Evolutionary conservation across 2,888 invertebrate species (phyloP), one percentile per base, ranked within the genome.

Genomic region (Monoplex corrugatus): DNA sequence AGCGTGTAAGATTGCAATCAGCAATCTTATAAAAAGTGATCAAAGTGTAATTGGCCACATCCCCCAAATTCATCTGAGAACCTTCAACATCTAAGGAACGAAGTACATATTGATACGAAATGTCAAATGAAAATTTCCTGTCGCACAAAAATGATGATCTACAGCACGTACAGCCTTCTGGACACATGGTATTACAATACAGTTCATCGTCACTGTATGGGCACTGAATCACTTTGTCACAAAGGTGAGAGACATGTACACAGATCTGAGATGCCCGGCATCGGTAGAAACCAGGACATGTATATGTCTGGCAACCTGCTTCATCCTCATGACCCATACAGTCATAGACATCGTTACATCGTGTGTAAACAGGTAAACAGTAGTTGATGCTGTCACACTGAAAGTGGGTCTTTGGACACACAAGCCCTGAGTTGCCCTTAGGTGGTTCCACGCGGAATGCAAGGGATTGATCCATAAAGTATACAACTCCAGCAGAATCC

Each of bases 151-250:
- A 86, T n/a, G 88, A 85, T 68, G 82, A 80, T 28, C 88, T 82
- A 28, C 8, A 50, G 72, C 90, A 88, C 6, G 50, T 23, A 32
- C 90, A 90, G 50, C 87, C 63, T 0, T 45, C 45, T 16, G 90
- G 90, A 72, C 88, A 90, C 35, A 35, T 28, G 32, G 85, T 23
- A 13, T 32, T n/a, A 40, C 90, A 90, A 35, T 87, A 80, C n/a
- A 50, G 8, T 40, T 90, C 90, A 40, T 90, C 90, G n/a, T 90
- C 90, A 35, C 86, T 85, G 8, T 88, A 23, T 6, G 90, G 90
- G 35, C 90, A 90, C 82, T 88, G 88, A 38, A 83, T 82, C 78
- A 82, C 44, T 8, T 88, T 86, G 50, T 90, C 90, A 32, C 90
- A 90, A 5, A 90, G 50, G 40, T 90, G 88, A 6, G 80, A 63